Percentiles rank a stretch among this genome's conserved stretches.
Evolutionary conservation across 1,140 invertebrate genomes (phyloP).

Genomic region (Zaprionus gabonicus): DNA sequence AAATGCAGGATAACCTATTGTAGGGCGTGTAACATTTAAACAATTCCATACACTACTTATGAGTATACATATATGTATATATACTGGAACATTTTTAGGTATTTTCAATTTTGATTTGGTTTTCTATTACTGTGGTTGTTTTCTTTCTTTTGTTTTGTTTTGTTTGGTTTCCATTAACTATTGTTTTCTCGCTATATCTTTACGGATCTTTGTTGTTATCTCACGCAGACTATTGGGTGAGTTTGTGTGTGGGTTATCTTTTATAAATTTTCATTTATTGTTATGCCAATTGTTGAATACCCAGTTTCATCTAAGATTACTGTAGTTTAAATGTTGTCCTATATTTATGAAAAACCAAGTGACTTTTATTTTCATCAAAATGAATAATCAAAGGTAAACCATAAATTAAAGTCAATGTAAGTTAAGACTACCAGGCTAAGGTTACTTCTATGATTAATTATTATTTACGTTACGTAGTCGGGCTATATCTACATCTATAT

Average conservation of each 20-base stretch:
- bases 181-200: conserved; percentile 12
- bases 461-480: not conserved
- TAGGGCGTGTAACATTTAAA: conserved; percentile 74
- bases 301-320: conserved; percentile 52
- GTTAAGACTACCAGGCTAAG: conserved; percentile 3
- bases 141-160: conserved; percentile 3
- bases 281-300: conserved; percentile 53
- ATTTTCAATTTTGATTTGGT: conserved; percentile 27
- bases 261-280: conserved; percentile 15
- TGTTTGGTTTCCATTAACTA: conserved; percentile 4
- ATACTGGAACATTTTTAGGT: conserved; percentile 52
- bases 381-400: conserved; percentile 40
- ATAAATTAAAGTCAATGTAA: conserved; percentile 22
- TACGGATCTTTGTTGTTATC: conserved; percentile 10
- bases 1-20: conserved; percentile 72
- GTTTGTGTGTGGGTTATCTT: conserved; percentile 11
- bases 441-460: not conserved
- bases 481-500: conserved; percentile 18
- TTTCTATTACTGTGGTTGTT: conserved; percentile 12
- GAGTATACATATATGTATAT: conserved; percentile 66
- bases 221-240: conserved; percentile 27
- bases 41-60: conserved; percentile 76
- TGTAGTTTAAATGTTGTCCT: conserved; percentile 63
- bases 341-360: conserved; percentile 63
- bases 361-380: conserved; percentile 40